Conservation (phyloP, 1,140 invertebrate genomes). For the Sitobion miscanthi region DNA sequence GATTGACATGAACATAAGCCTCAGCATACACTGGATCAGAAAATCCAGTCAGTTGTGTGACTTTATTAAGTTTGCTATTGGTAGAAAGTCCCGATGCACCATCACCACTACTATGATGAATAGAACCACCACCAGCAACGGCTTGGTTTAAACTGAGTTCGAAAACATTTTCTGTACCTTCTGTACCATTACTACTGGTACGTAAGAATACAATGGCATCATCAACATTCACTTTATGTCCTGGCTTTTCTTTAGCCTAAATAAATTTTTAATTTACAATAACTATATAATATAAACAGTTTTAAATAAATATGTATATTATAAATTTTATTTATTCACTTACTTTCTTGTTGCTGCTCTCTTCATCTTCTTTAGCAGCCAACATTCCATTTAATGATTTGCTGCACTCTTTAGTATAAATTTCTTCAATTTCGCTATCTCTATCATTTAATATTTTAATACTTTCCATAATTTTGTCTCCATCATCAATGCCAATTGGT, state of each 20-base stretch:
- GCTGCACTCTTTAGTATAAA: slow-evolving; percentile 82
- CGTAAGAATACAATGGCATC: slow-evolving; percentile 84
- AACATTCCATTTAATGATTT: slow-evolving; percentile 86
- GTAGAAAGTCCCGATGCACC: slow-evolving; percentile 61
- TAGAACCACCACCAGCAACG: slow-evolving; percentile 69
- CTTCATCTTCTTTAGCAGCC: slow-evolving; percentile 79
- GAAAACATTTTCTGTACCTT: slow-evolving; percentile 83
- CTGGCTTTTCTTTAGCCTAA: slow-evolving; percentile 74
- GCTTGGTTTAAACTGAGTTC: slow-evolving; percentile 94
- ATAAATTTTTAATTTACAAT: slow-evolving; percentile 34
- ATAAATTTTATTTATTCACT: slow-evolving; percentile 45
- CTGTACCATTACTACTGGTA: slow-evolving; percentile 72
- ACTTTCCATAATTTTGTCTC: slow-evolving; percentile 88
- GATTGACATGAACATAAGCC: slow-evolving; percentile 98
- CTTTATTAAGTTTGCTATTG: slow-evolving; percentile 77
- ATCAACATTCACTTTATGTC: slow-evolving; percentile 80
- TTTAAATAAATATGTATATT: too few relatives aligned
- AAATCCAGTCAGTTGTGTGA: slow-evolving; percentile 99
- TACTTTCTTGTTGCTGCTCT: slow-evolving; percentile 68
- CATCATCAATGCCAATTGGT: slow-evolving; percentile 93
- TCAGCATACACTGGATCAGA: slow-evolving; percentile 99
- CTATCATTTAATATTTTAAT: slow-evolving; percentile 79
- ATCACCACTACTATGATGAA: slow-evolving; percentile 53
- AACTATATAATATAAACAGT: background rate
- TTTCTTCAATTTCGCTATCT: slow-evolving; percentile 72